Evolutionary conservation across 2,113 vertebrate genomes (phyloP), one percentile per base, ranked within the genome.

Genomic region (Notiomystis cincta): DNA sequence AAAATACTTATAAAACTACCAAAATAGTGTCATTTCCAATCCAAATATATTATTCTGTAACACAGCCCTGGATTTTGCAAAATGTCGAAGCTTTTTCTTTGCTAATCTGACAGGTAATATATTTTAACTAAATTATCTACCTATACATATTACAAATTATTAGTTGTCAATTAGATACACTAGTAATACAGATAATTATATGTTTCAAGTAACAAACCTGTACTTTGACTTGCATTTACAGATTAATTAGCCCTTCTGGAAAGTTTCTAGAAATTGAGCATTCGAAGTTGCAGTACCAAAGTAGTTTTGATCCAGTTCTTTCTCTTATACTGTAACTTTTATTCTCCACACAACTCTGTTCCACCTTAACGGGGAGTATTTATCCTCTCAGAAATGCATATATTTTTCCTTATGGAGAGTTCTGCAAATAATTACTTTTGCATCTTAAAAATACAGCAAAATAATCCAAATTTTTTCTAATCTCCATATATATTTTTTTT

Each of bases 201-300:
- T 88, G 50, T 95, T 97, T 81, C 85, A 93, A 90, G 54, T 67
- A 97, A 93, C 11, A 81, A 64, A 95, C 54, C 65, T 91, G 22
- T 88, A 97, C 81, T 89, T 93, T 90, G 87, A 94, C 95, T 92
- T 82, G 35, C 89, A 88, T 89, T 97, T 95, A 91, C 51, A 95
- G 82, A 72, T 54, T 98, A 97, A 97, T 97, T 95, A 97, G 84
- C 35, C 81, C 78, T 97, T 95, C 94, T 91, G 84, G 92, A 77
- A 97, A 96, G 95, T 93, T 94, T 93, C 94, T 95, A 84, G 38
- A 71, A 97, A 96, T 42, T 95, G 57, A 95, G 67, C 23, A 82
- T 90, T 96, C 61, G 82, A 96, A 89, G 80, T 81, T 96, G 37
- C 60, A 84, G 70, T 90, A 81, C 90, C 67, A 93, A 93, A 79